These are phyloP conservation scores for Biston stratarius DNA, from an alignment of 2,888 invertebrate species.

Conservation along the genomic window DNA sequence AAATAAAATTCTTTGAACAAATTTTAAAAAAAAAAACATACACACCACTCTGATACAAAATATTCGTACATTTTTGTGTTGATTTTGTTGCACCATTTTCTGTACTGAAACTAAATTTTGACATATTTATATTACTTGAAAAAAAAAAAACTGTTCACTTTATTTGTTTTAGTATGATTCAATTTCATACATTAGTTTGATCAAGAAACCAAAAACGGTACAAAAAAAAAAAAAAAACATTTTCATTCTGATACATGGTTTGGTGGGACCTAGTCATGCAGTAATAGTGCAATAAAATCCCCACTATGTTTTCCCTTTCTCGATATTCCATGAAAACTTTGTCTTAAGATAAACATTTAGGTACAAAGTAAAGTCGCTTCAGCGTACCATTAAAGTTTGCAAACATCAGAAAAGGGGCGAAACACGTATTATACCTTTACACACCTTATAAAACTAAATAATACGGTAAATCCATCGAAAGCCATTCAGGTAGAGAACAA, in stretches of 20 bases:
- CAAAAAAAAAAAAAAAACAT: no score
- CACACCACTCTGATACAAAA: slow-evolving; percentile 42
- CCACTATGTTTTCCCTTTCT: not conserved
- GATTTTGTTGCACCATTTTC: slow-evolving; percentile 1
- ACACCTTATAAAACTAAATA: slow-evolving; percentile 42
- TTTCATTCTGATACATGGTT: no score
- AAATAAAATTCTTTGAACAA: slow-evolving; percentile 58
- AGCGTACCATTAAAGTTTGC: not conserved
- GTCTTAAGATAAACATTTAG: no score
- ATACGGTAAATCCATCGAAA: slow-evolving; percentile 36
- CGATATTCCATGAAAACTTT: not conserved
- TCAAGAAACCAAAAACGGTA: no score
- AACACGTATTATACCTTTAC: slow-evolving; percentile 20
- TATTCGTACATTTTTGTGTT: not conserved
- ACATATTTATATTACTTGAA: no score
- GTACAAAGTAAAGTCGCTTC: not conserved
- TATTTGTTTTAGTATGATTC: no score
- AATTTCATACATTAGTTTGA: no score
- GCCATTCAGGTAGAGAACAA: slow-evolving; percentile 16
- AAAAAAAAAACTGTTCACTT: no score
- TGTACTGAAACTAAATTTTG: no score
- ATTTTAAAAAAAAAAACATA: slow-evolving; percentile 45
- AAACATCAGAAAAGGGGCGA: slow-evolving; percentile 16
- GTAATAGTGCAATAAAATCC: no score
- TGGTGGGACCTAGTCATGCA: no score